Base-by-base conservation (phyloP, 2,888 invertebrate species). In the Acleris holmiana region DNA sequence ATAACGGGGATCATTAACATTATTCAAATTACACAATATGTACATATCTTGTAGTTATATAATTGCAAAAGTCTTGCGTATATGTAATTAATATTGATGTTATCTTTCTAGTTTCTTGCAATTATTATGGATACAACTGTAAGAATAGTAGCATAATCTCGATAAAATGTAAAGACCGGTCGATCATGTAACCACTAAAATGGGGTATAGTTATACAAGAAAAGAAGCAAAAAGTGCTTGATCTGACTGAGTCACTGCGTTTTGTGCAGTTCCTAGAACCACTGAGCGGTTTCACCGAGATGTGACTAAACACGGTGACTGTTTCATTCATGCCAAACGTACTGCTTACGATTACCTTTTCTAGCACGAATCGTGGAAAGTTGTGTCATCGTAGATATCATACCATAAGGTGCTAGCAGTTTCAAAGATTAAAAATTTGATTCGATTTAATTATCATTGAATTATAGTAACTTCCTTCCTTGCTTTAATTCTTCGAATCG, bases 291-390 rank as follows among this genome's bases (percentile, higher is more conserved):
- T 85, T 81, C 79, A 72, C 69, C 73, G 76, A 75, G 76, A 77
- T 73, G 82, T 87, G 86, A 90, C 82, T 86, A 87, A 86, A 80
- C 76, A 50, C 69, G 64, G 80, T 82, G 85, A 85, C 75, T 85
- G 68, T 77, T 85, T 79, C 88, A 89, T 89, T 87, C 88, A 89
- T 83, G 13, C 35, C 35, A 35, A 35, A 83, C 76, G 69, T 49
- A 69, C 65, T 68, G 68, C 74, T 74, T 71, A 71, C 69, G 61
- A 69, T 10, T 13, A 35, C 35, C 65, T 64, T 63, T 66, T 67
- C 29, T 66, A 63, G 72, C 72, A 70, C 71, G 64, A 68, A 67
- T 67, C 61, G 67, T 66, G 47, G 56, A 60, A 60, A 57, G 53
- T 73, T 73, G 75, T 75, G 69, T 73, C 71, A 79, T 71, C 61